Percentiles rank a stretch among this genome's conserved stretches.
Evolutionary conservation across 2,797 vertebrate species (phyloP).

Genomic region (Ptychobarbus kaznakovi): DNA sequence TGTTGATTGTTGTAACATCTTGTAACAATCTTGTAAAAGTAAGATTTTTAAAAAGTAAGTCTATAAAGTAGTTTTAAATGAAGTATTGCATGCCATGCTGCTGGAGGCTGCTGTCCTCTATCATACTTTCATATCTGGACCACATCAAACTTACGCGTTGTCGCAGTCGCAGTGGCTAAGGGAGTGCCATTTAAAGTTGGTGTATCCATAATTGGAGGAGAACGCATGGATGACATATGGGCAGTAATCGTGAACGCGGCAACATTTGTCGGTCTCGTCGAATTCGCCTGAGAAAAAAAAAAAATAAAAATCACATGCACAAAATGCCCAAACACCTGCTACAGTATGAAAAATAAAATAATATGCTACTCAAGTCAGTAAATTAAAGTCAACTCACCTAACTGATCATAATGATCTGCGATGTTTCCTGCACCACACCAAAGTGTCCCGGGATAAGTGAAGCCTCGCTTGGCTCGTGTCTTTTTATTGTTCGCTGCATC

Average conservation of each 20-base stretch:
- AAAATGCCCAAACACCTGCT: neutral
- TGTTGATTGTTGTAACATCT: neutral
- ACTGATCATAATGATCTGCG: conserved; percentile 79
- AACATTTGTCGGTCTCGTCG: conserved; percentile 85
- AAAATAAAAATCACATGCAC: neutral
- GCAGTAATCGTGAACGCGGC: conserved; percentile 90
- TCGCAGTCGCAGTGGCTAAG: conserved; percentile 93
- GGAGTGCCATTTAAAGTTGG: conserved; percentile 89
- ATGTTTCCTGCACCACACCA: conserved; percentile 88
- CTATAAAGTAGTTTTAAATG: neutral
- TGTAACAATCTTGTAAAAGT: too few species aligned
- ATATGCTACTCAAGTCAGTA: neutral
- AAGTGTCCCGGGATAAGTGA: conserved; percentile 86
- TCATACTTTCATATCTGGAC: neutral
- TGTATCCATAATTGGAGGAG: conserved; percentile 83
- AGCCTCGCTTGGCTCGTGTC: conserved; percentile 76
- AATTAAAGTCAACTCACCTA: conserved; percentile 73
- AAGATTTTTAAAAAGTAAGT: too few species aligned
- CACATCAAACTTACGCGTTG: conserved; percentile 75
- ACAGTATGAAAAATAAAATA: neutral
- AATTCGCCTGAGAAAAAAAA: conserved; percentile 79
- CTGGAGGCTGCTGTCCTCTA: too few species aligned
- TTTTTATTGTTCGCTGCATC: conserved; percentile 15
- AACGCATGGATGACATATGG: conserved; percentile 90
- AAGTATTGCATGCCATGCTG: neutral